phyloP scores from a whole-genome alignment of 2,113 vertebrate genomes.

The Phoxinus phoxinus region DNA sequence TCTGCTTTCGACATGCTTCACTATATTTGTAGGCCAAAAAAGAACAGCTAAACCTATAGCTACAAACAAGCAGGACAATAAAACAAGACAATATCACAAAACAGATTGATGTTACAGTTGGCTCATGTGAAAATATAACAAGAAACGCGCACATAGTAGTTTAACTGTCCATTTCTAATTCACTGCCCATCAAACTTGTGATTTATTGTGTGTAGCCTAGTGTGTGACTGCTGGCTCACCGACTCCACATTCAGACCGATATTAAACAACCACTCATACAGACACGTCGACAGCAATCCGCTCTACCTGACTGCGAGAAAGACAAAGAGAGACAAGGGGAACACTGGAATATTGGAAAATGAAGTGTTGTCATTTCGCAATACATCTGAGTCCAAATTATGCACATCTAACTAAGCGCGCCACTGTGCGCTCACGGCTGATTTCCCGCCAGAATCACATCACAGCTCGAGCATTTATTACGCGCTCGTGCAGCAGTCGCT shows the following conservation, averaged over 20 bases:
- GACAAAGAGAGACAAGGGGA: conserved; percentile 10
- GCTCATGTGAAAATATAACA: background rate
- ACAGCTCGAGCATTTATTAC: conserved; percentile 55
- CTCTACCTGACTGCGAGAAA: conserved; percentile 20
- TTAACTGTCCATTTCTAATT: conserved; percentile 16
- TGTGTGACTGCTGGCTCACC: conserved; percentile 3
- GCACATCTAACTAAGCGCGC: conserved; percentile 83
- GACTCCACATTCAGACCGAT: background rate
- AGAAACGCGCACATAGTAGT: background rate
- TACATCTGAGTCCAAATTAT: conserved; percentile 85
- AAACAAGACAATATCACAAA: background rate
- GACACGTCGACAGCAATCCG: conserved; percentile 2
- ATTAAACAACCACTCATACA: conserved; percentile 14
- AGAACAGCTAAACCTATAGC: too few relatives aligned
- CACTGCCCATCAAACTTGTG: conserved; percentile 7
- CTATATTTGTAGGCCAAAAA: background rate
- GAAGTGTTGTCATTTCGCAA: conserved; percentile 73
- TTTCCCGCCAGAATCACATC: conserved; percentile 56
- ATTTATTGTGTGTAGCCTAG: conserved; percentile 14
- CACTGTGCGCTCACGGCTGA: conserved; percentile 52
- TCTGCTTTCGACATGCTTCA: background rate
- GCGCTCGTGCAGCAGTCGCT: conserved; percentile 40
- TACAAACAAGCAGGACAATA: background rate
- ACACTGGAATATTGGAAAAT: conserved; percentile 78
- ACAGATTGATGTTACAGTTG: background rate